Conservation (phyloP, 2,797 vertebrate species). For the Macropodus opercularis region DNA sequence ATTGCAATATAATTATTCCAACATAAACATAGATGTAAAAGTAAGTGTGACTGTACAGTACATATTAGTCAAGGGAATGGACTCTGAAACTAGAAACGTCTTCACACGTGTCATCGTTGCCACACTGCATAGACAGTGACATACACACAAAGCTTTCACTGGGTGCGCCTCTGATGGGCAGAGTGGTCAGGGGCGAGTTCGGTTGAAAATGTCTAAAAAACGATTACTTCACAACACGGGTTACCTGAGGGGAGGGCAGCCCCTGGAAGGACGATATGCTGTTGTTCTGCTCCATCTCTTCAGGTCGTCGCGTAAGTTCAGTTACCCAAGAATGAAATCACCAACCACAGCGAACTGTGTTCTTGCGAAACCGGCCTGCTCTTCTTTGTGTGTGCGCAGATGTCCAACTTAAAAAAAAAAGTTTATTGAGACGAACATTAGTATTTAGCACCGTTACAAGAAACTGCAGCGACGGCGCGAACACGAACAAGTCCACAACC, state of each 20-base stretch:
- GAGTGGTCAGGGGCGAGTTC: background rate
- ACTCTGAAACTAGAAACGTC: too few relatives aligned
- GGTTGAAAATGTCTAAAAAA: background rate
- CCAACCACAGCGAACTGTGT: background rate
- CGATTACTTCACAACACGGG: background rate
- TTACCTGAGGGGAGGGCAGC: slow-evolving; percentile 95
- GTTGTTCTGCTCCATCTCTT: slow-evolving; percentile 96
- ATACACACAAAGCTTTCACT: too few relatives aligned
- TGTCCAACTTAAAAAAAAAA: background rate
- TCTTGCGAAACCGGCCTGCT: slow-evolving; percentile 2
- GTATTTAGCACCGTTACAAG: background rate
- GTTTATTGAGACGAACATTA: background rate
- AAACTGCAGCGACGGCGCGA: slow-evolving; percentile 48
- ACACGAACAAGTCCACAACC: slow-evolving; percentile 3
- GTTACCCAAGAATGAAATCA: slow-evolving; percentile 40
- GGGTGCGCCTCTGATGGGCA: background rate
- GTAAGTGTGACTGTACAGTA: too few relatives aligned
- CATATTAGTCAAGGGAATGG: too few relatives aligned
- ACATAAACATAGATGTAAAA: too few relatives aligned
- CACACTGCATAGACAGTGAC: too few relatives aligned
- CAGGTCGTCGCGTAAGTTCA: slow-evolving; percentile 39
- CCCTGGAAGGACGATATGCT: slow-evolving; percentile 95
- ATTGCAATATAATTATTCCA: too few relatives aligned
- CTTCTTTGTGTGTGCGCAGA: background rate
- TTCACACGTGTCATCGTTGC: too few relatives aligned